Evolutionary conservation across 2,888 invertebrate species (phyloP).

Genomic region (Cataglyphis albicans): DNA sequence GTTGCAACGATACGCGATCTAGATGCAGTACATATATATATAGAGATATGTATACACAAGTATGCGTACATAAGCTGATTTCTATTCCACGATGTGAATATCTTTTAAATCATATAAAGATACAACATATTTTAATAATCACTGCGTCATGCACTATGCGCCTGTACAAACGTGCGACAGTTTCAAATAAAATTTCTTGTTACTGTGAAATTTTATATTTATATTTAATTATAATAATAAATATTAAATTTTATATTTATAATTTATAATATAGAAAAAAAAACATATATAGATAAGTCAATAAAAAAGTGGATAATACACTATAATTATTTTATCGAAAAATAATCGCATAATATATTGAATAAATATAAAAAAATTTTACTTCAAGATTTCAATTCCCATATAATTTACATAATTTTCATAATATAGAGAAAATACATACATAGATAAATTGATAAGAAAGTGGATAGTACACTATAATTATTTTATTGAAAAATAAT

Average conservation of each 20-base stretch:
- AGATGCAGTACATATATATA: background rate
- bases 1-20: constrained; percentile 37
- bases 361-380: background rate
- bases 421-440: background rate
- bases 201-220: background rate
- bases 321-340: background rate
- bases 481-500: background rate
- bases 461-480: background rate
- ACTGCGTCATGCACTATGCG: background rate
- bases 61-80: constrained; percentile 17
- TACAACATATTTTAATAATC: constrained; percentile 36
- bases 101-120: constrained; percentile 22
- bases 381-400: background rate
- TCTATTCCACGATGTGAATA: constrained; percentile 20
- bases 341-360: background rate
- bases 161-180: background rate
- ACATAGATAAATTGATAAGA: background rate
- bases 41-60: background rate
- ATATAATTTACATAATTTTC: no score
- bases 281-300: background rate
- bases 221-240: no score
- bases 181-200: background rate
- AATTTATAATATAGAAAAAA: background rate
- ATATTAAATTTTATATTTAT: no score
- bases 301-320: background rate